Base-by-base conservation (phyloP, 2,113 vertebrate genomes). In the Cisticola juncidis region DNA sequence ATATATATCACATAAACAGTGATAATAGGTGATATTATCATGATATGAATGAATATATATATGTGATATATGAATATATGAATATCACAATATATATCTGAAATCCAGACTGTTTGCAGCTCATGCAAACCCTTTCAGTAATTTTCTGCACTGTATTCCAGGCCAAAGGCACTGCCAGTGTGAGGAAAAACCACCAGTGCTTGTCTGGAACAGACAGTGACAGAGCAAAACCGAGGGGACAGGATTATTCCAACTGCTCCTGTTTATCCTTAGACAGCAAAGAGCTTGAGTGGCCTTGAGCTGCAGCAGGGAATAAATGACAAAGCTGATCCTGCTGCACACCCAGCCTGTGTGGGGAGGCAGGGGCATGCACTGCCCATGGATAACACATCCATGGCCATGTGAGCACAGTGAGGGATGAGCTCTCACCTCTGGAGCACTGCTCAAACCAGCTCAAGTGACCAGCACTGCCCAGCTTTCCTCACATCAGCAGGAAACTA, bases 331-430 rank as follows among this genome's bases (percentile, higher is more conserved):
- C 14, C 71, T 62, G 71, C 64, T 83, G 44, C 72, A 6, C 5
- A n/a, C 9, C 35, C 24, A 11, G 38, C 7, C 16, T 9, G 44
- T 0, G 61, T 4, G 38, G 24, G 68, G 62, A 88, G 48, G 61
- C 70, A 71, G n/a, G n/a, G n/a, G n/a, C n/a, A n/a, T n/a, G n/a
- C n/a, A n/a, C n/a, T n/a, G n/a, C 38, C 79, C 36, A 31, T 20
- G 38, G 48, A 8, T 14, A 50, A n/a, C 60, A 54, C 68, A 11
- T 7, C 2, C 33, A 42, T 5, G 47, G 79, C 79, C 57, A 21
- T 0, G 4, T 15, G 58, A 65, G n/a, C 80, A 50, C 1, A 0
- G 8, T 0, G 28, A 78, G 56, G 82, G 72, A 78, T 71, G 47
- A 44, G 53, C 35, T 31, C 29, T 77, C 66, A 35, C 40, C 90